These are phyloP conservation scores for Ochotona curzoniae DNA, from an alignment of 2,113 vertebrate species.

Conservation along the genomic window DNA sequence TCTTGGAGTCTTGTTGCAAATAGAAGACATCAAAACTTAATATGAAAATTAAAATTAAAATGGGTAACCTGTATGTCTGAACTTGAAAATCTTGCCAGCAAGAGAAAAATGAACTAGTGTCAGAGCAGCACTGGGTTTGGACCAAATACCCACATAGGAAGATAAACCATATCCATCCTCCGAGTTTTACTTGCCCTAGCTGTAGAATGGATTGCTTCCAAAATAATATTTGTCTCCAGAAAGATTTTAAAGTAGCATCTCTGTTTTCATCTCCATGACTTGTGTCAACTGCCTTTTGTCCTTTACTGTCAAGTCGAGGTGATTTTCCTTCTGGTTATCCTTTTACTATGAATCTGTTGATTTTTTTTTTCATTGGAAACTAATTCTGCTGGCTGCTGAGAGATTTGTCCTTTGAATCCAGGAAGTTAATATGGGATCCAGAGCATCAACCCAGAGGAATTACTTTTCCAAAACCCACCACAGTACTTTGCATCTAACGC, in stretches of 20 bases:
- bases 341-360: slow-evolving; percentile 35
- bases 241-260: slow-evolving; percentile 27
- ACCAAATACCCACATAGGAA: neutral
- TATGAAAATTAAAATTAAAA: slow-evolving; percentile 1
- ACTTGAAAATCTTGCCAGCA: slow-evolving; percentile 32
- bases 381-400: neutral
- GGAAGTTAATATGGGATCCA: slow-evolving; percentile 19
- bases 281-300: slow-evolving; percentile 30
- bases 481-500: neutral
- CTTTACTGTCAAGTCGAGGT: slow-evolving; percentile 29
- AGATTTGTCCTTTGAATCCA: slow-evolving; percentile 39
- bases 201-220: neutral
- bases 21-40: neutral
- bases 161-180: neutral
- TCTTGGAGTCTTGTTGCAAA: neutral
- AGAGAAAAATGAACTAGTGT: neutral
- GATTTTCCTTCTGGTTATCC: slow-evolving; percentile 35
- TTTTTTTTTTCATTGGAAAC: neutral
- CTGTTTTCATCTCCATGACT: neutral
- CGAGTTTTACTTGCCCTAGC: neutral
- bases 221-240: slow-evolving; percentile 22
- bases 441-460: neutral
- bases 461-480: neutral
- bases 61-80: neutral
- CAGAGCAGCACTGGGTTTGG: neutral